Evolutionary conservation across 2,797 vertebrate species (phyloP).

Genomic region (Esox lucius): DNA sequence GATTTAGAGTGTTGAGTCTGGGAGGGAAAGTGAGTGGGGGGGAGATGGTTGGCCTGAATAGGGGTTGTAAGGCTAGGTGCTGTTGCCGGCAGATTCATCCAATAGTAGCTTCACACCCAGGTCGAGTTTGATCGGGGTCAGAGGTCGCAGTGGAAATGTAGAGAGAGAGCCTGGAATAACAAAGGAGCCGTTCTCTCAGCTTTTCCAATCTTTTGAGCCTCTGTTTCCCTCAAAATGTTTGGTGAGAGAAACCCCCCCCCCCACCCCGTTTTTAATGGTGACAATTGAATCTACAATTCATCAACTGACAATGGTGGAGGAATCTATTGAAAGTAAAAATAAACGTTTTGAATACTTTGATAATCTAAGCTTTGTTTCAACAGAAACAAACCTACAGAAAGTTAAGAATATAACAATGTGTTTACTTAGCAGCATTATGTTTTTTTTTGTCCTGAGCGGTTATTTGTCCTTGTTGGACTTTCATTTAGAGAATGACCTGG

Average conservation of each 20-base stretch:
- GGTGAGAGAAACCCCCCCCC: background rate
- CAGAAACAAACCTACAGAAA: background rate
- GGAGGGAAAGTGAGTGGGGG: background rate
- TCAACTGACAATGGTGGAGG: background rate
- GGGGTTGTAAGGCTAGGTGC: background rate
- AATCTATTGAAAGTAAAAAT: background rate
- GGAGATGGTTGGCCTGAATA: background rate
- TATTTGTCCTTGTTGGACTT: background rate
- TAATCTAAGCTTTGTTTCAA: background rate
- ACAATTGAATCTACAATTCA: background rate
- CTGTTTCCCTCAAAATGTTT: background rate
- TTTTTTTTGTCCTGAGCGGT: background rate
- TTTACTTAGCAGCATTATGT: background rate
- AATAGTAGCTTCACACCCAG: background rate
- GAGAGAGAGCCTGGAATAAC: conserved; percentile 19
- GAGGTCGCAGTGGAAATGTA: conserved; percentile 37
- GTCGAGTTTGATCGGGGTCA: conserved; percentile 12
- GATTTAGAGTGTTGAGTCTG: background rate
- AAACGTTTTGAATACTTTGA: background rate
- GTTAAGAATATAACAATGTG: background rate
- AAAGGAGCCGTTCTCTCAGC: conserved; percentile 36
- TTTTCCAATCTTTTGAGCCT: background rate
- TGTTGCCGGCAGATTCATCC: background rate
- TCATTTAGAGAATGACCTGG: background rate
- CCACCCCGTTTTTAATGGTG: background rate